Conservation (phyloP, 2,797 vertebrate genomes). For the Hirundo rustica region DNA sequence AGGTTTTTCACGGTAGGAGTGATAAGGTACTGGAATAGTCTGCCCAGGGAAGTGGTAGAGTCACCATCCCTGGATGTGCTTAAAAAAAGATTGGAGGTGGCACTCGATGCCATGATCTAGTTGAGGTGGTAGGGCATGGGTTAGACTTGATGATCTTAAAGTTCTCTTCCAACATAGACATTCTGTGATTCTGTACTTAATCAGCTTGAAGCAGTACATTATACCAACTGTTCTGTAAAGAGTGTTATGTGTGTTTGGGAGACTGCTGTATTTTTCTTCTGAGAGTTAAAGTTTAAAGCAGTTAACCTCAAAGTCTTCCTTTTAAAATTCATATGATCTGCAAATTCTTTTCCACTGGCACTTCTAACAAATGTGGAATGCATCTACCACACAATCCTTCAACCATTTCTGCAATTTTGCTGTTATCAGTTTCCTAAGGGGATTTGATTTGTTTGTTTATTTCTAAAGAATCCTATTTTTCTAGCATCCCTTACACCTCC, state of each 20-base stretch:
- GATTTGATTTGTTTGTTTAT: constrained; percentile 14
- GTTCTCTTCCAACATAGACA: no score
- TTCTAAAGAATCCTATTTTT: neutral
- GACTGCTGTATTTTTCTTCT: neutral
- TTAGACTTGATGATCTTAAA: no score
- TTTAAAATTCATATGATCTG: neutral
- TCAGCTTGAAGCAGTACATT: neutral
- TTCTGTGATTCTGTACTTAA: neutral
- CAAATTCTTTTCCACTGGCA: neutral
- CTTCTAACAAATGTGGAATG: neutral
- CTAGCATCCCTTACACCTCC: neutral
- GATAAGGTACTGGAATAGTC: no score
- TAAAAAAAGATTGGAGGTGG: no score
- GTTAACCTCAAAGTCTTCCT: neutral
- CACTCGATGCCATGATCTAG: no score
- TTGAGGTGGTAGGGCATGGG: no score
- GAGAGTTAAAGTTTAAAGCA: neutral
- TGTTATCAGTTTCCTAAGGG: neutral
- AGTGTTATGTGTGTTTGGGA: neutral
- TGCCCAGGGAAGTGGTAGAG: no score
- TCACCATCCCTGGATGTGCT: no score
- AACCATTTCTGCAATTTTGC: neutral
- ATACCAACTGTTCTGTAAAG: neutral
- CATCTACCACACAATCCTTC: neutral
- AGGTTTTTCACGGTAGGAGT: no score